Base-by-base conservation (phyloP, 2,888 invertebrate genomes). In the Diarsia brunnea region DNA sequence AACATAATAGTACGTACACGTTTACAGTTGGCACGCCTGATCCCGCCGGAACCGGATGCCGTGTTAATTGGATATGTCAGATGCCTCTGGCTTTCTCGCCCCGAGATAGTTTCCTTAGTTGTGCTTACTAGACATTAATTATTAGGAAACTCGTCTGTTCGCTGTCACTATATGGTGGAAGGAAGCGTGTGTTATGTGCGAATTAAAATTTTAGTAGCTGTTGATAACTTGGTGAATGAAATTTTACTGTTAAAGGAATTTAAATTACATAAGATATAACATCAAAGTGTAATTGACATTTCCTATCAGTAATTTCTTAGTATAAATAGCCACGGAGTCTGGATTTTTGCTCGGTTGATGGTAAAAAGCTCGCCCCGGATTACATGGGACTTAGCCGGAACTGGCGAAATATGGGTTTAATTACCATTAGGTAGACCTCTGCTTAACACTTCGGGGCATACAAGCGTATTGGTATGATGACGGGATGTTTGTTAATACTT, bases 31-130 rank as follows among this genome's bases (percentile, higher is more conserved):
- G 91, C 90, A 90, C 87, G 90, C 87, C 87, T 90, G 89, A 90
- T 90, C 89, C 88, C 87, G 88, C 90, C 90, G 90, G 91, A 91
- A 92, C 91, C 94, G 96, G 96, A 96, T 93, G 92, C 93, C 89
- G 92, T 94, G 94, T 93, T 96, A 96, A 96, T 96, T 96, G 96
- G 95, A 96, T 95, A 94, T 96, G 96, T 96, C 96, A 96, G 94
- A 94, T 93, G 95, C 95, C 95, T 95, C 93, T 91, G 93, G 93
- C 91, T 95, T 95, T 95, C 94, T 93, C 94, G 91, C 94, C 93
- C 89, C 90, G 91, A 94, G 94, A 95, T 95, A 95, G 95, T 95
- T 93, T 91, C 92, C 90, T 87, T 89, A 91, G 91, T 93, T 91
- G 90, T 94, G 93, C 92, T 94, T 89, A 93, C 94, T 93, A 93